phyloP scores from a whole-genome alignment of 2,888 invertebrate genomes.

The Oithona nana region DNA sequence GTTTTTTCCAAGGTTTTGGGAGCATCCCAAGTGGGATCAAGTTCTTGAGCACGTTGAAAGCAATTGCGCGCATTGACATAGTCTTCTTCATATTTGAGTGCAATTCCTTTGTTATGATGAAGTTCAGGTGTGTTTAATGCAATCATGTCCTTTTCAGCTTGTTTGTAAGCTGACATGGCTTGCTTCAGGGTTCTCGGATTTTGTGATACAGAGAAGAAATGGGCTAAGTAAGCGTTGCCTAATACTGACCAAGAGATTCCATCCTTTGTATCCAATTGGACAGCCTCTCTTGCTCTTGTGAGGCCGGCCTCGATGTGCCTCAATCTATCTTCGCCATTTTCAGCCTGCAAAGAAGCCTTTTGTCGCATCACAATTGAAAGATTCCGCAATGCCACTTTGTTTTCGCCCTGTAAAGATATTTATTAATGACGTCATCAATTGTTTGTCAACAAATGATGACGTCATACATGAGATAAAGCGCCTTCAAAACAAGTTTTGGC shows the following conservation, averaged over 20 bases:
- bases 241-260: conserved; percentile 64
- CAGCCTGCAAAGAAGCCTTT: conserved; percentile 31
- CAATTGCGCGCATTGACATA: conserved; percentile 48
- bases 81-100: conserved; percentile 55
- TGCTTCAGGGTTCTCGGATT: conserved; percentile 47
- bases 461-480: conserved; percentile 46
- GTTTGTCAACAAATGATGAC: too few relatives aligned
- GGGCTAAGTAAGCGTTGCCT: conserved; percentile 63
- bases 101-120: conserved; percentile 61
- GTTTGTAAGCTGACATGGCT: conserved; percentile 51
- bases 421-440: too few relatives aligned
- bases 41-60: conserved; percentile 42
- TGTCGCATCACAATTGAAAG: conserved; percentile 62
- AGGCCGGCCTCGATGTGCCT: conserved; percentile 49
- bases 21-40: conserved; percentile 57
- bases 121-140: conserved; percentile 55
- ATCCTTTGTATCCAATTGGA: conserved; percentile 52
- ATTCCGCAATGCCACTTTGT: conserved; percentile 53
- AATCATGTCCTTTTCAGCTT: conserved; percentile 35
- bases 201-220: conserved; percentile 54
- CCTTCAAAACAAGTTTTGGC: conserved; percentile 65
- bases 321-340: conserved; percentile 34
- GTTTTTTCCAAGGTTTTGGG: conserved; percentile 41
- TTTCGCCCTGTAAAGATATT: conserved; percentile 39
- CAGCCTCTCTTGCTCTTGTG: conserved; percentile 58